Conservation (phyloP, 1,140 invertebrate species). For the Drosophila fuyamai region DNA sequence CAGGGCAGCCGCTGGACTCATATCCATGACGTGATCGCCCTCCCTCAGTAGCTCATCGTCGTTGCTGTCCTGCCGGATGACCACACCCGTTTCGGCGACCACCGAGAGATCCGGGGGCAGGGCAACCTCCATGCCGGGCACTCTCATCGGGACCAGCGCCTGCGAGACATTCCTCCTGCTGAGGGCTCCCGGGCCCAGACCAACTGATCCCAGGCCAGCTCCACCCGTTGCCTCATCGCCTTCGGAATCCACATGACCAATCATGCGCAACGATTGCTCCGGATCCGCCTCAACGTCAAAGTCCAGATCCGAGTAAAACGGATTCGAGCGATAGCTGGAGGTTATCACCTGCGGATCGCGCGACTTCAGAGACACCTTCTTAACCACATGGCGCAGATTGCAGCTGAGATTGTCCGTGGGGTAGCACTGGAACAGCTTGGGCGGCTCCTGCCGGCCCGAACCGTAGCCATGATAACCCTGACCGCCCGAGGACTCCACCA, state of each 20-base stretch:
- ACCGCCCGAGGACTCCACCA: slow-evolving; percentile 66
- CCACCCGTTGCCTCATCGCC: slow-evolving; percentile 54
- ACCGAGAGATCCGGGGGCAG: slow-evolving; percentile 83
- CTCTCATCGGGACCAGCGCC: slow-evolving; percentile 51
- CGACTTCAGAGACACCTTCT: slow-evolving; percentile 87
- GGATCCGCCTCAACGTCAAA: slow-evolving; percentile 86
- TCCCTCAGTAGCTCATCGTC: slow-evolving; percentile 66
- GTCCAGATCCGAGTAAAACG: slow-evolving; percentile 86
- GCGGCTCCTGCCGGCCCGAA: slow-evolving; percentile 78
- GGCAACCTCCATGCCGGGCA: slow-evolving; percentile 83
- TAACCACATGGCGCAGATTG: slow-evolving; percentile 91
- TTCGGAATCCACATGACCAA: slow-evolving; percentile 56
- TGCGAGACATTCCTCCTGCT: slow-evolving; percentile 48
- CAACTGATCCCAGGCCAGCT: slow-evolving; percentile 19
- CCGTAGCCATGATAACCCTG: slow-evolving; percentile 59
- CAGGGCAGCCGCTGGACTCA: slow-evolving; percentile 54
- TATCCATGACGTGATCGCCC: slow-evolving; percentile 56
- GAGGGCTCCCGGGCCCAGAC: slow-evolving; percentile 30
- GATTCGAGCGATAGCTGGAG: slow-evolving; percentile 84
- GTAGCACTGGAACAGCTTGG: slow-evolving; percentile 90
- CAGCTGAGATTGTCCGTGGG: slow-evolving; percentile 90
- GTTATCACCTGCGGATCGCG: slow-evolving; percentile 86
- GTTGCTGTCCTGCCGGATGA: slow-evolving; percentile 72
- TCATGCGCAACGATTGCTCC: slow-evolving; percentile 69
- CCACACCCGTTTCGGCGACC: slow-evolving; percentile 77